A percentile compares a stretch with the other conserved stretches of the same genome.
Evolutionary conservation across 2,797 vertebrate species (phyloP).

Genomic region (Danio albolineatus): DNA sequence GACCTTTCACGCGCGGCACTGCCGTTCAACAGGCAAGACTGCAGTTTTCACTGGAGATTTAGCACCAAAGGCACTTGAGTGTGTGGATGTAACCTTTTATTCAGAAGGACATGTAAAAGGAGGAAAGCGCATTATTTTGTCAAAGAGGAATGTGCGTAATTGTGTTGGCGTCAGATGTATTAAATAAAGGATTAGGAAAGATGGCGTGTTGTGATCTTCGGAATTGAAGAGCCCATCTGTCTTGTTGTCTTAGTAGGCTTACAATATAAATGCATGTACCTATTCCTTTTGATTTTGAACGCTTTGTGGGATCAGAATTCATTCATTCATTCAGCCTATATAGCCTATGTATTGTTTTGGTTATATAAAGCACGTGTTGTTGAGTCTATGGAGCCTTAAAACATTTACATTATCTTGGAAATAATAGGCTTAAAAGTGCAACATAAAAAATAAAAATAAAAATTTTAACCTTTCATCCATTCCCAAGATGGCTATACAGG

Average conservation of each 20-base stretch:
- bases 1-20: neutral
- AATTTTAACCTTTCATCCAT: too few species aligned
- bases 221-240: conserved; percentile 8
- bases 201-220: neutral
- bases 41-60: neutral
- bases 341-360: neutral
- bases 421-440: neutral
- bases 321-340: too few species aligned
- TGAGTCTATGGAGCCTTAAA: neutral
- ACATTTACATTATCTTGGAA: neutral
- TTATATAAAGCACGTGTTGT: neutral
- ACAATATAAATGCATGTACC: neutral
- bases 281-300: neutral
- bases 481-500: neutral
- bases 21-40: neutral
- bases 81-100: neutral
- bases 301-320: neutral
- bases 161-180: neutral
- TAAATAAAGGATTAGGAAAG: conserved; percentile 2
- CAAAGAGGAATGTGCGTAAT: conserved; percentile 6
- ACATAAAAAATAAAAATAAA: neutral
- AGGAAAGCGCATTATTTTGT: neutral
- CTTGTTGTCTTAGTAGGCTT: neutral
- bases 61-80: neutral
- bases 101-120: neutral